Evolutionary conservation across 1,140 invertebrate species (phyloP).

Genomic region (Thaumatotibia leucotreta): DNA sequence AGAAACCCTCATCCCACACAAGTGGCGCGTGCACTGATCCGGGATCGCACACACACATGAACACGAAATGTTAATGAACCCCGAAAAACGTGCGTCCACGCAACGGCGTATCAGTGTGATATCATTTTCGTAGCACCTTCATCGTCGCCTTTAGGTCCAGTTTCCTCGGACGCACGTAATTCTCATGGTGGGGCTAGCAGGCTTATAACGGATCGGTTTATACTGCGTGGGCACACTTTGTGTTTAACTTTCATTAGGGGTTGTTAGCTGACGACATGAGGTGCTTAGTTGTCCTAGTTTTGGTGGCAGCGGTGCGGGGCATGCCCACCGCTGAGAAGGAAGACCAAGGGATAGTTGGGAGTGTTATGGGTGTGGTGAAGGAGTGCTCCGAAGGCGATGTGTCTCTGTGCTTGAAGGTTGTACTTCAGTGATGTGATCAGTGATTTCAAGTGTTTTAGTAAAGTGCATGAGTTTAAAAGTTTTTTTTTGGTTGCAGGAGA

Average conservation of each 20-base stretch:
- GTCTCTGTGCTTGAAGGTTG: slow-evolving; percentile 65
- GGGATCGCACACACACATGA: slow-evolving; percentile 20
- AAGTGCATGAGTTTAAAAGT: slow-evolving; percentile 22
- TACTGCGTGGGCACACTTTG: slow-evolving; percentile 58
- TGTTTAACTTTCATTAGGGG: slow-evolving; percentile 59
- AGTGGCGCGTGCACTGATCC: slow-evolving; percentile 27
- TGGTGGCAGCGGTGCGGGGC: slow-evolving; percentile 45
- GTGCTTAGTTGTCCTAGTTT: slow-evolving; percentile 52
- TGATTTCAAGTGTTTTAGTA: slow-evolving; percentile 21
- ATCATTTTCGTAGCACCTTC: slow-evolving; percentile 49
- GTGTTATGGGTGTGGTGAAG: slow-evolving; percentile 58
- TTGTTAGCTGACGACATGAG: slow-evolving; percentile 51
- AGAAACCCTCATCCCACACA: slow-evolving; percentile 20
- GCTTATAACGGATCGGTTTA: slow-evolving; percentile 60
- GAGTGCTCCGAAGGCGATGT: slow-evolving; percentile 62
- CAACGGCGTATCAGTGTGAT: slow-evolving; percentile 37
- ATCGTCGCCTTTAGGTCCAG: slow-evolving; percentile 56
- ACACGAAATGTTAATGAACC: slow-evolving; percentile 24
- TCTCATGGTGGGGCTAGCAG: slow-evolving; percentile 54
- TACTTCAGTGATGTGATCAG: slow-evolving; percentile 42
- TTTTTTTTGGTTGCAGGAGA: slow-evolving; percentile 67
- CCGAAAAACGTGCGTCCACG: slow-evolving; percentile 27
- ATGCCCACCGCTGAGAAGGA: slow-evolving; percentile 62
- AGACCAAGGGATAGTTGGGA: slow-evolving; percentile 45
- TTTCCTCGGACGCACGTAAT: slow-evolving; percentile 46